These are phyloP conservation scores for Phodopus roborovskii DNA, from an alignment of 2,113 vertebrate genomes.

Conservation along the genomic window DNA sequence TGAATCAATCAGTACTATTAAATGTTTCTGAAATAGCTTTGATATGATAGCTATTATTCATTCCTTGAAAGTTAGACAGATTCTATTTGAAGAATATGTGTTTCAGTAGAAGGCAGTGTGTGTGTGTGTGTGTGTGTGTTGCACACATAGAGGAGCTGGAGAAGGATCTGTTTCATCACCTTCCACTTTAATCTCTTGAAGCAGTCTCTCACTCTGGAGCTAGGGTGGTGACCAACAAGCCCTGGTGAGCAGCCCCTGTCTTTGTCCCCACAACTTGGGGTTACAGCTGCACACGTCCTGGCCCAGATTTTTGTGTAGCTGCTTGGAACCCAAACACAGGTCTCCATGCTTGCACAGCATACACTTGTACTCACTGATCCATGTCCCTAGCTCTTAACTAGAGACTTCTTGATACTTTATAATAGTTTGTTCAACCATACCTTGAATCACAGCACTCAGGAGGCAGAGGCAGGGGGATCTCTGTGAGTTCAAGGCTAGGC, in stretches of 20 bases:
- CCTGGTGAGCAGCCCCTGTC: background rate
- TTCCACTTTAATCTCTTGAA: background rate
- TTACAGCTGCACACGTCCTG: background rate
- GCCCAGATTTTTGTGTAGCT: background rate
- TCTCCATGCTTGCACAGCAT: background rate
- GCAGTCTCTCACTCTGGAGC: background rate
- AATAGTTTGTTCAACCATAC: background rate
- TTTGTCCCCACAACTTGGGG: background rate
- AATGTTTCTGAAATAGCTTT: slow-evolving; percentile 10
- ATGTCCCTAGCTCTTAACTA: background rate
- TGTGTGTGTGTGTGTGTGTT: background rate
- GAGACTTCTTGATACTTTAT: background rate
- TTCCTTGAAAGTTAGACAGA: slow-evolving; percentile 24
- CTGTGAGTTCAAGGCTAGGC: background rate
- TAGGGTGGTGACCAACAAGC: background rate
- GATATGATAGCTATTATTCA: background rate
- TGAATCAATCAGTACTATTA: background rate
- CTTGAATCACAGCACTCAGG: background rate
- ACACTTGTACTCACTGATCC: background rate
- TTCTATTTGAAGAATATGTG: background rate
- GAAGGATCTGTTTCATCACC: background rate
- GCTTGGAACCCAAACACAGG: background rate
- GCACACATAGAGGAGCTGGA: too few species aligned
- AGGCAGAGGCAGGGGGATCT: background rate
- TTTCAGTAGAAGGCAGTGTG: background rate